phyloP scores from a whole-genome alignment of 2,113 vertebrate species.

The Cygnus atratus region DNA sequence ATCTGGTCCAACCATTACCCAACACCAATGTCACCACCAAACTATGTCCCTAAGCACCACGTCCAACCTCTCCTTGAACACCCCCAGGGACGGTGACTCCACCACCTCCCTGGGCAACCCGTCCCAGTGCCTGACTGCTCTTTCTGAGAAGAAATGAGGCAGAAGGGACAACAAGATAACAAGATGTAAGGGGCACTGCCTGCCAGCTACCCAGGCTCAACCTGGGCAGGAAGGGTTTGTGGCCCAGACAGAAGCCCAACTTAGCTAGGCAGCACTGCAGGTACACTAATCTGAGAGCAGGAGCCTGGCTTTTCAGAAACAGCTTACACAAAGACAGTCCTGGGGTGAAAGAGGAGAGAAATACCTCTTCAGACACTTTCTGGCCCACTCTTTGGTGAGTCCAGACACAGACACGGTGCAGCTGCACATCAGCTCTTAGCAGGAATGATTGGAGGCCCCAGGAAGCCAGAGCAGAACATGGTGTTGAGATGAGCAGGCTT shows the following conservation, averaged over 20 bases:
- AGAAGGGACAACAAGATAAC: not conserved
- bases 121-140: no score
- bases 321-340: not conserved
- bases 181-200: not conserved
- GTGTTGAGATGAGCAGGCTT: no score
- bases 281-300: not conserved
- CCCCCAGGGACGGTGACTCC: no score
- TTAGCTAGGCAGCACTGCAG: not conserved
- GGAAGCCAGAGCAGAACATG: not conserved
- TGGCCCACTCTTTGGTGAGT: not conserved
- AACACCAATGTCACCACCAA: no score
- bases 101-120: no score
- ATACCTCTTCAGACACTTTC: not conserved
- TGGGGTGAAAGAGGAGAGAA: not conserved
- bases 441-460: no score
- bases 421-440: no score
- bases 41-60: no score
- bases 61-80: no score
- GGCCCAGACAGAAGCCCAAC: not conserved
- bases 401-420: not conserved
- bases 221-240: not conserved
- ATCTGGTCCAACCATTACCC: no score
- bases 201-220: not conserved
- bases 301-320: not conserved
- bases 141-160: not conserved